These are phyloP conservation scores for Phanerotoma sp. DNA, from an alignment of 2,888 invertebrate genomes.

Conservation along the genomic window DNA sequence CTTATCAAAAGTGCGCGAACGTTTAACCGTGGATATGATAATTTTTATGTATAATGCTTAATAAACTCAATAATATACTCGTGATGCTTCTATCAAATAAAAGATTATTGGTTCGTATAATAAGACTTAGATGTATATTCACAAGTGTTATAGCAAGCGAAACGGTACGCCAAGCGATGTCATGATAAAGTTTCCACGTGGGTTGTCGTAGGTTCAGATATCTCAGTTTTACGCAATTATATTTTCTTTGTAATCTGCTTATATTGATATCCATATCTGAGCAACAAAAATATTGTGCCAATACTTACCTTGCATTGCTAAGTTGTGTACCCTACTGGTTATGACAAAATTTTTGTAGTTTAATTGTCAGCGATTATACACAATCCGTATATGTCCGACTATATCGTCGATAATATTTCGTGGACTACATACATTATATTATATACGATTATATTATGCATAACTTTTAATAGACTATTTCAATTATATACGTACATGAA, in stretches of 20 bases:
- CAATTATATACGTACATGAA: no score
- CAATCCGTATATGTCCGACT: no score
- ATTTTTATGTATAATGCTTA: no score
- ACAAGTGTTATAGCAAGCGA: neutral
- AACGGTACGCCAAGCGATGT: conserved; percentile 7
- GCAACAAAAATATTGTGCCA: neutral
- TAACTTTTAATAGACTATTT: no score
- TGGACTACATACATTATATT: no score
- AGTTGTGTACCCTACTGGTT: conserved; percentile 1
- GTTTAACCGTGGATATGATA: no score
- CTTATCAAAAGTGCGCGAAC: neutral
- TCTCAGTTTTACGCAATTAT: conserved; percentile 11
- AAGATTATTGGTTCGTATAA: conserved; percentile 2
- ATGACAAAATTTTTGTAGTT: conserved; percentile 7
- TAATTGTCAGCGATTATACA: conserved; percentile 1
- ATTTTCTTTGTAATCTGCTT: neutral
- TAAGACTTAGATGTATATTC: conserved; percentile 8
- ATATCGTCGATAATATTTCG: no score
- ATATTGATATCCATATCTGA: neutral
- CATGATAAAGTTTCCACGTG: conserved; percentile 28
- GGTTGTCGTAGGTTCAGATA: conserved; percentile 39
- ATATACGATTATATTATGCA: no score
- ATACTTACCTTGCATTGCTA: no score
- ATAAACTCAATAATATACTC: neutral
- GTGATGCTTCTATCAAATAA: neutral